Percentiles rank a stretch among this genome's conserved stretches.
Conservation (phyloP, 35 echinoderm and acorn worm species). For the Stichopus chloronotus region DNA sequence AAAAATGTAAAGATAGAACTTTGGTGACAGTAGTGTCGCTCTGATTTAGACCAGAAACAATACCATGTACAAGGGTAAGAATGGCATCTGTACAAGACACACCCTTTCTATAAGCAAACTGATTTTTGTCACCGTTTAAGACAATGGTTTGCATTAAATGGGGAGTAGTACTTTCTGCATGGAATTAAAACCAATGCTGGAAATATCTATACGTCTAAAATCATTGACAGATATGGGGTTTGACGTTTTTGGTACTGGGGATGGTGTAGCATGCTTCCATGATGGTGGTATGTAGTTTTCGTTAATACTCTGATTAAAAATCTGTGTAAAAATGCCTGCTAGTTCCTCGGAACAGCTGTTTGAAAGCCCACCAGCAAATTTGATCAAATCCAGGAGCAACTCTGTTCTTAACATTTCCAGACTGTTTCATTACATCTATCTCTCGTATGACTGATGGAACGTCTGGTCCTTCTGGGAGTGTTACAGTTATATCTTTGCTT, state of each 20-base stretch:
- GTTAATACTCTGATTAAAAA: neutral
- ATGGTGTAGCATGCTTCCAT: neutral
- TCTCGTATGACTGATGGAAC: neutral
- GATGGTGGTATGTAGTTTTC: neutral
- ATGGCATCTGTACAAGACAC: too few species aligned
- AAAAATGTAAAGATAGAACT: too few species aligned
- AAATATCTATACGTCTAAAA: neutral
- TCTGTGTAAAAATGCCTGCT: too few species aligned
- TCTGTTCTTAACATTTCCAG: neutral
- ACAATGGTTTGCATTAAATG: neutral
- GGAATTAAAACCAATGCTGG: neutral
- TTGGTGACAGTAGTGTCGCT: too few species aligned
- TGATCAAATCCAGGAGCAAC: slow-evolving; percentile 19
- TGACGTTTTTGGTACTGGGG: neutral
- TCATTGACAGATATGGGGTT: slow-evolving; percentile 39
- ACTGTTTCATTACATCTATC: neutral
- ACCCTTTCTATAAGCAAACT: too few species aligned
- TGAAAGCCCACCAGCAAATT: slow-evolving; percentile 28
- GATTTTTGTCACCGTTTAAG: neutral
- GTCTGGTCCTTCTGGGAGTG: too few species aligned
- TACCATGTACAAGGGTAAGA: too few species aligned
- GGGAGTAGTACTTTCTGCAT: neutral
- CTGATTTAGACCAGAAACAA: too few species aligned
- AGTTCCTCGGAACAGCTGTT: too few species aligned
- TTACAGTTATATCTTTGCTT: neutral